Percentiles rank a stretch among this genome's conserved stretches.
Evolutionary conservation across 2,113 vertebrate genomes (phyloP).

Genomic region (Falco punctatus): DNA sequence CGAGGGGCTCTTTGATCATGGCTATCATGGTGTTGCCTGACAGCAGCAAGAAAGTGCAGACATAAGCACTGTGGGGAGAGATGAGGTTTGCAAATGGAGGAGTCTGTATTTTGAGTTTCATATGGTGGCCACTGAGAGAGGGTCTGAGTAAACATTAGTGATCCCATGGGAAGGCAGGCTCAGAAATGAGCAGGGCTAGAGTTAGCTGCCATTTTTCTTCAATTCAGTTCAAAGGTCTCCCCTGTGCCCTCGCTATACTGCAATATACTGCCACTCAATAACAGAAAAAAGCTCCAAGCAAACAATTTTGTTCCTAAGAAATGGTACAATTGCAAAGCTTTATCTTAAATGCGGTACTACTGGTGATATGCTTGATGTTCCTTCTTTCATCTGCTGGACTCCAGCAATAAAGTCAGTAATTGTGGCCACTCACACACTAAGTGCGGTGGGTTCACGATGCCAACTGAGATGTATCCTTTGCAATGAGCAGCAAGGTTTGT

Average conservation of each 20-base stretch:
- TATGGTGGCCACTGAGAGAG: neutral
- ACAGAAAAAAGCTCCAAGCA: conserved; percentile 1
- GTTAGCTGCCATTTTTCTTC: neutral
- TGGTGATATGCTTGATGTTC: conserved; percentile 1
- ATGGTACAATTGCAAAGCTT: neutral
- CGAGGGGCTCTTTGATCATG: rapidly evolving
- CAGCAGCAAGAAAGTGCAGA: neutral
- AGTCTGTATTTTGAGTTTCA: neutral
- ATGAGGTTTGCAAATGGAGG: neutral
- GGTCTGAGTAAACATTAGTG: neutral
- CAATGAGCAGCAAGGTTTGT: neutral
- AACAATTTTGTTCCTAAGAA: conserved; percentile 14
- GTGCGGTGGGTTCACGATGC: conserved; percentile 15
- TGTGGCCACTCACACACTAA: neutral
- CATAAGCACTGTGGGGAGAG: too few species aligned
- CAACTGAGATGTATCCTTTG: neutral
- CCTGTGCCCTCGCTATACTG: neutral
- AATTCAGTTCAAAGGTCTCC: neutral
- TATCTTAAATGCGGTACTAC: neutral
- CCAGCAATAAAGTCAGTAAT: conserved; percentile 9
- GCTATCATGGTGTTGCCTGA: neutral
- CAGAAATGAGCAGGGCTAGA: neutral
- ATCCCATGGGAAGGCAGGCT: neutral
- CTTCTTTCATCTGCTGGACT: conserved; percentile 38
- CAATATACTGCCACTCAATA: neutral